Evolutionary conservation across 2,888 invertebrate species (phyloP), one percentile per base, ranked within the genome.

Genomic region (Diaphora mendica): DNA sequence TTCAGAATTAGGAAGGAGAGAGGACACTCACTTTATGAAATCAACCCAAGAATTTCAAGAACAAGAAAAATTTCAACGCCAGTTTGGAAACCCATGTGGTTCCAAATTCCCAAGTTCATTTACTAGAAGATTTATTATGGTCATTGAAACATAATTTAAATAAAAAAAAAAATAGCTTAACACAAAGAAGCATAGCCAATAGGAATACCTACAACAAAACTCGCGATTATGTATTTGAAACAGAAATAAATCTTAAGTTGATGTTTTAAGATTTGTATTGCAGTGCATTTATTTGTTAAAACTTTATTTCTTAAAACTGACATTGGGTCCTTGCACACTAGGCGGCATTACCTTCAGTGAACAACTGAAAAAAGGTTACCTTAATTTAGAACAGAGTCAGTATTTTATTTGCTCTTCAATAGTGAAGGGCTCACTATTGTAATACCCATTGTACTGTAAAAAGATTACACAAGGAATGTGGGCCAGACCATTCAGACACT

Each of bases 381-480:
- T 94, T 93, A 95, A 95, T 95, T 91, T 94, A 89, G 91, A 92
- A 91, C 91, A 90, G 86, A 88, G 80, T 84, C 89, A 88, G 89
- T 91, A 91, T 92, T 92, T 92, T 91, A 91, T 88, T 90, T 83
- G 85, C 85, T 76, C 83, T 88, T 92, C 88, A 92, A 94, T 92
- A 88, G 91, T 89, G 87, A 91, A 91, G 89, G 87, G 86, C 85
- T 84, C 77, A 77, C 91, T 82, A 88, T 94, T 95, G 95, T 94
- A 91, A 89, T 82, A 80, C 75, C 81, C 77, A 91, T 94, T 93
- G 93, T 95, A 76, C 89, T 90, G 82, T 92, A 92, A 93, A 94
- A 94, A 94, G 92, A 91, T 93, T 91, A 93, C 89, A 92, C 91
- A 88, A 91, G 89, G 92, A 93, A 94, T 94, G 91, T 93, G 92